A percentile compares a stretch with the other conserved stretches of the same genome.
Conservation (phyloP, 2,888 invertebrate species). For the Drosophila bunnanda region DNA sequence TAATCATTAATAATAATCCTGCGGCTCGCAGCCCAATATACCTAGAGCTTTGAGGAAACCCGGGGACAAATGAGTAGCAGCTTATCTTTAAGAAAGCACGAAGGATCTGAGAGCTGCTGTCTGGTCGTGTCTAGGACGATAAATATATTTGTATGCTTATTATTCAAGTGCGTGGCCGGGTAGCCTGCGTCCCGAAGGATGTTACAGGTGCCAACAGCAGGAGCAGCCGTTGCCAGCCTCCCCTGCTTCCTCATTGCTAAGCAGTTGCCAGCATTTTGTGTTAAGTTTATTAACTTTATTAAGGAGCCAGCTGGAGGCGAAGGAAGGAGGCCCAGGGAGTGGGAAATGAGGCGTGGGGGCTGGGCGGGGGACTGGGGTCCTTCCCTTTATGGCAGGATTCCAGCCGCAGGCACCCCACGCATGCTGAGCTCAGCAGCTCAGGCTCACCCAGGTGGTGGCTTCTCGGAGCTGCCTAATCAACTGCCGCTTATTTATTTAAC, state of each 20-base stretch:
- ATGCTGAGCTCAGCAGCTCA: slow-evolving; percentile 46
- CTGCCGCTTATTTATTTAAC: slow-evolving; percentile 77
- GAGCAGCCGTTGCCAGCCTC: slow-evolving; percentile 8
- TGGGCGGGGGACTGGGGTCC: not conserved
- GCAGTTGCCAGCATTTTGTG: slow-evolving; percentile 58
- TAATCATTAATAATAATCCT: slow-evolving; percentile 4
- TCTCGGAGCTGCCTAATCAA: slow-evolving; percentile 65
- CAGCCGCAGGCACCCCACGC: slow-evolving; percentile 59
- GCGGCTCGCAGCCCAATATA: not conserved
- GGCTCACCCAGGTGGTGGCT: slow-evolving; percentile 12
- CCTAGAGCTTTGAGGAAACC: not conserved
- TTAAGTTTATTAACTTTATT: slow-evolving; percentile 61
- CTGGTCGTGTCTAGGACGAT: slow-evolving; percentile 53
- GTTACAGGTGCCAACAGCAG: slow-evolving; percentile 63
- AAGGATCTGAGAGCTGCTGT: slow-evolving; percentile 7
- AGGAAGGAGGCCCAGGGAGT: not conserved
- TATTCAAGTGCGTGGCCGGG: slow-evolving; percentile 64
- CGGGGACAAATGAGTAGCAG: slow-evolving; percentile 8
- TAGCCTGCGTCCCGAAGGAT: slow-evolving; percentile 46
- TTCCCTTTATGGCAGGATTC: slow-evolving; percentile 5
- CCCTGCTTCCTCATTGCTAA: not conserved
- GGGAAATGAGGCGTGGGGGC: not conserved
- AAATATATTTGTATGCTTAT: slow-evolving; percentile 63
- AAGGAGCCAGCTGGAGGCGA: slow-evolving; percentile 48
- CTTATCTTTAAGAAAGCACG: slow-evolving; percentile 1